Evolutionary conservation across 2,888 invertebrate species (phyloP).

Genomic region (Pegoplata infirma): DNA sequence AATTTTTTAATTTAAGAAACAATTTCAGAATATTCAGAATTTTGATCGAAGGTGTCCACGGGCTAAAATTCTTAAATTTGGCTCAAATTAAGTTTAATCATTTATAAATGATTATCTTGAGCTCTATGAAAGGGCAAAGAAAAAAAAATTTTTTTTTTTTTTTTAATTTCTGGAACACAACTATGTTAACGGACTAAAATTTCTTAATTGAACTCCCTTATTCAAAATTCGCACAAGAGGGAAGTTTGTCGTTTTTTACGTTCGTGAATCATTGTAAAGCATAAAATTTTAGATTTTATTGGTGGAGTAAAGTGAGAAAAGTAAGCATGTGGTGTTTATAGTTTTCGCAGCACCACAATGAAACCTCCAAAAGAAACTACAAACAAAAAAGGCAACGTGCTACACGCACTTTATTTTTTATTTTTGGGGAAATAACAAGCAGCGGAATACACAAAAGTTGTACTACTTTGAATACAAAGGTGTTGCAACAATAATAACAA

Average conservation of each 20-base stretch:
- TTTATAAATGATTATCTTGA: too few relatives aligned
- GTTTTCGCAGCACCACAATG: slow-evolving; percentile 31
- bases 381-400: slow-evolving; percentile 38
- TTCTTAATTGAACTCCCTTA: background rate
- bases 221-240: background rate
- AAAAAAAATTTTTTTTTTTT: too few relatives aligned
- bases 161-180: too few relatives aligned
- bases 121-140: too few relatives aligned
- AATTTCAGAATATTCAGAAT: too few relatives aligned
- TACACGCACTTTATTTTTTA: slow-evolving; percentile 58
- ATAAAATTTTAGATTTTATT: slow-evolving; percentile 44
- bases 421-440: slow-evolving; percentile 13
- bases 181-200: too few relatives aligned
- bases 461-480: slow-evolving; percentile 55
- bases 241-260: slow-evolving; percentile 14
- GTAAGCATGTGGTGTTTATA: slow-evolving; percentile 48
- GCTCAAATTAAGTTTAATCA: too few relatives aligned
- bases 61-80: too few relatives aligned
- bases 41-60: too few relatives aligned
- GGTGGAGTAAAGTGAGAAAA: slow-evolving; percentile 5
- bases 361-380: slow-evolving; percentile 32
- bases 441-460: slow-evolving; percentile 9
- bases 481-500: slow-evolving; percentile 51
- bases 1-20: too few relatives aligned
- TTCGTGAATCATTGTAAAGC: slow-evolving; percentile 53